Conservation (phyloP, 2,888 invertebrate species). For the Epinotia nisella region DNA sequence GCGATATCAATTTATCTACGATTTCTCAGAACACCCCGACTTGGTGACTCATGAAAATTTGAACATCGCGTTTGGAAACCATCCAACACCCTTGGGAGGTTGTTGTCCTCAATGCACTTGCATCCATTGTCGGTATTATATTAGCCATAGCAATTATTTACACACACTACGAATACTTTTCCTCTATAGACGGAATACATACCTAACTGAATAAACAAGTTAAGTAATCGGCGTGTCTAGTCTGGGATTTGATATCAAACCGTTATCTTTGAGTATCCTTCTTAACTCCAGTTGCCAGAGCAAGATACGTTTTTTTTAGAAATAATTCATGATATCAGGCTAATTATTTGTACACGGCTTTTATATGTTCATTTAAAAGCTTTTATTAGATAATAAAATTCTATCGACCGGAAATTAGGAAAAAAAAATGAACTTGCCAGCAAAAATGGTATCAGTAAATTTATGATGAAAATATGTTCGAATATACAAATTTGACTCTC, state of each 20-base stretch:
- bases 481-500: too few relatives aligned
- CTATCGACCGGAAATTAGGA: too few relatives aligned
- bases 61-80: slow-evolving; percentile 24
- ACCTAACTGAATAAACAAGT: not conserved
- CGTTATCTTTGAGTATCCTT: slow-evolving; percentile 46
- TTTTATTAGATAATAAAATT: too few relatives aligned
- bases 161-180: slow-evolving; percentile 4
- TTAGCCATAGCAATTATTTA: not conserved
- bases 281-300: slow-evolving; percentile 44
- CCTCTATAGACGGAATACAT: too few relatives aligned
- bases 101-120: slow-evolving; percentile 14
- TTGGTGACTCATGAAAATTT: slow-evolving; percentile 36
- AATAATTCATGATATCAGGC: too few relatives aligned
- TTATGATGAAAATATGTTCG: too few relatives aligned
- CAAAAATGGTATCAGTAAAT: too few relatives aligned
- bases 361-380: too few relatives aligned
- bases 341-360: too few relatives aligned
- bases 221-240: not conserved
- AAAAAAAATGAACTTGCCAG: too few relatives aligned
- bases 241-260: slow-evolving; percentile 7
- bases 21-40: slow-evolving; percentile 26
- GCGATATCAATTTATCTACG: slow-evolving; percentile 27
- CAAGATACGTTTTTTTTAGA: too few relatives aligned
- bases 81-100: slow-evolving; percentile 29
- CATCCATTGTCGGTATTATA: slow-evolving; percentile 14